These are phyloP conservation scores for Noctua fimbriata DNA, from an alignment of 2,888 invertebrate genomes.

Conservation along the genomic window DNA sequence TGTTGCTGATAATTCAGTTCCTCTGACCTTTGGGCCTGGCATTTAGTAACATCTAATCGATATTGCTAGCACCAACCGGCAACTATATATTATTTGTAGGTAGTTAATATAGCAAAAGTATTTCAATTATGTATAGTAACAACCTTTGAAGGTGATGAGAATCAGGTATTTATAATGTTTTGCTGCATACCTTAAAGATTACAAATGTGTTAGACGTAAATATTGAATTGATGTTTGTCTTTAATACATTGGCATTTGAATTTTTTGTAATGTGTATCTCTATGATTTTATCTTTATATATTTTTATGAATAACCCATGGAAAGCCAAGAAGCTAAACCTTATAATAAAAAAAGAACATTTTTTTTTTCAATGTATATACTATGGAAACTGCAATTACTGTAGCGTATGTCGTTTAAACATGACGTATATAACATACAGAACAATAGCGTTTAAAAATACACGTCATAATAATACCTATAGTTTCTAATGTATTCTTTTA, in stretches of 20 bases:
- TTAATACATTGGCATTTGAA: neutral
- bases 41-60: slow-evolving; percentile 68
- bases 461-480: neutral
- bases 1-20: slow-evolving; percentile 47
- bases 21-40: slow-evolving; percentile 73
- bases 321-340: neutral
- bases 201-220: neutral
- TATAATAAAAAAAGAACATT: neutral
- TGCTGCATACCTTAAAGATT: slow-evolving; percentile 1
- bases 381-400: neutral
- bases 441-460: slow-evolving; percentile 30
- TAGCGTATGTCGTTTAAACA: neutral
- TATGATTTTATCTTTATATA: neutral
- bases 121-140: slow-evolving; percentile 41
- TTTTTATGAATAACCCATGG: neutral
- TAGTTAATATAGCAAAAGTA: slow-evolving; percentile 33
- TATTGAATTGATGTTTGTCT: neutral
- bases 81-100: slow-evolving; percentile 30
- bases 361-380: no score
- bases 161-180: slow-evolving; percentile 16
- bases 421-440: neutral
- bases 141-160: slow-evolving; percentile 38
- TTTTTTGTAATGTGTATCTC: neutral
- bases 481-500: slow-evolving; percentile 9
- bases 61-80: slow-evolving; percentile 33